Percentiles rank a stretch among this genome's conserved stretches.
These are phyloP conservation scores for Lacerta bilineata DNA, from an alignment of 2,797 vertebrate genomes.

Conservation along the genomic window DNA sequence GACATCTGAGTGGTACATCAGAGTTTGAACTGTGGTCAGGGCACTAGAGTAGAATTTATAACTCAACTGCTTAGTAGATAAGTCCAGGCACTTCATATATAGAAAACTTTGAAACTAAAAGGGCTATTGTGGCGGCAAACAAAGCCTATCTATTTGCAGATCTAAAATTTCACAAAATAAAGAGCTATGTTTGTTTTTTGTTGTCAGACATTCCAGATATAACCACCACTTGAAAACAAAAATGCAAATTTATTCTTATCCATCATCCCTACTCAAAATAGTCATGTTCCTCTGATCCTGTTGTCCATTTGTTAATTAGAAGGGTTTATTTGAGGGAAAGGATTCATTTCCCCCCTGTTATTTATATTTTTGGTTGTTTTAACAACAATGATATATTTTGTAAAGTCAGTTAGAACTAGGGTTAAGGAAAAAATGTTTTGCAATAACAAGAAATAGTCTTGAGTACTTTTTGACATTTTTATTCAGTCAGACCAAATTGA, in stretches of 20 bases:
- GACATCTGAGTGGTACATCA: background rate
- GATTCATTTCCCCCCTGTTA: background rate
- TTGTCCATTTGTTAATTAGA: background rate
- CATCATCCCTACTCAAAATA: background rate
- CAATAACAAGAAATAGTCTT: constrained; percentile 1
- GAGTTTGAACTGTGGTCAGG: background rate
- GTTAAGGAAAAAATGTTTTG: background rate
- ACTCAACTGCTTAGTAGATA: background rate
- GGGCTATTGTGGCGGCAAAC: background rate
- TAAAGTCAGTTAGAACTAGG: background rate
- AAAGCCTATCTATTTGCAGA: background rate
- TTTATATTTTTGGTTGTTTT: background rate
- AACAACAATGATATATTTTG: background rate
- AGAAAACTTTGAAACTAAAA: background rate
- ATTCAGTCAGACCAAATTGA: constrained; percentile 71
- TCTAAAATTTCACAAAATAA: background rate
- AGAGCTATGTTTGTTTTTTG: background rate
- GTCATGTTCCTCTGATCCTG: background rate
- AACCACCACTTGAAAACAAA: background rate
- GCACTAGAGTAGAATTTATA: background rate
- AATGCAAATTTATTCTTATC: background rate
- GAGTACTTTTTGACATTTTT: constrained; percentile 10
- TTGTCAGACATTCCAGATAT: background rate
- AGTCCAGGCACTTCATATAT: background rate
- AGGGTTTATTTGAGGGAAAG: background rate